Base-by-base conservation (phyloP, 2,888 invertebrate genomes). In the Cerceris ruficornis region DNA sequence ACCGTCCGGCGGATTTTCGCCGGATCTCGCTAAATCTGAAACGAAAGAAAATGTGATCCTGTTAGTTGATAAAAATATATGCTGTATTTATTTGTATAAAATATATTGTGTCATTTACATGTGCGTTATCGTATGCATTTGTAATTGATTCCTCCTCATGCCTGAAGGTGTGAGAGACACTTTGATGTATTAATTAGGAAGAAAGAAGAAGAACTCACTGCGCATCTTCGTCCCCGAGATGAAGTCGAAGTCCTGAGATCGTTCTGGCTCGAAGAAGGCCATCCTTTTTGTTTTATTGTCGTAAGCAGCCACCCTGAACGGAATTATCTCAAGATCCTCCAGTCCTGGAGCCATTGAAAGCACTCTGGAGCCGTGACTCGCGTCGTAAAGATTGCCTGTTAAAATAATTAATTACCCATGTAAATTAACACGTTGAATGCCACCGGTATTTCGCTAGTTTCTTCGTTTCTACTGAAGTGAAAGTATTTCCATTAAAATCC, bases 231-330 rank as follows among this genome's bases (percentile, higher is more conserved):
- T 98, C 14, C 99, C 99, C 0, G 98, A 97, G 86, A 99, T 99
- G 91, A 99, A 99, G 86, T 97, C 96, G 91, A 98, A 99, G 90
- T 99, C 98, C 54, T 96, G 96, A 88, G 97, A 97, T 83, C 97
- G 94, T 13, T 95, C 94, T 0, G 97, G 96, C 88, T 99, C 98
- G 92, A 97, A 98, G 94, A 98, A 99, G 66, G 96, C 96, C 98
- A 99, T 99, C 89, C 95, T 95, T 67, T 95, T 95, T 69, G 94
- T 93, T 8, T 94, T 96, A 49, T 95, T 96, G 92, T 99, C 98
- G 91, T 99, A 99, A 2, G 99, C 99, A 2, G 99, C 99, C 54
- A 99, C 98, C 77, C 97, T 95, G 94, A 99, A 99, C 7, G 99
- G 99, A 81, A 99, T 96, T 81, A 99, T 99, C 95, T 98, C 98